Conservation (phyloP, 2,888 invertebrate genomes). For the Sinelater perroti region DNA sequence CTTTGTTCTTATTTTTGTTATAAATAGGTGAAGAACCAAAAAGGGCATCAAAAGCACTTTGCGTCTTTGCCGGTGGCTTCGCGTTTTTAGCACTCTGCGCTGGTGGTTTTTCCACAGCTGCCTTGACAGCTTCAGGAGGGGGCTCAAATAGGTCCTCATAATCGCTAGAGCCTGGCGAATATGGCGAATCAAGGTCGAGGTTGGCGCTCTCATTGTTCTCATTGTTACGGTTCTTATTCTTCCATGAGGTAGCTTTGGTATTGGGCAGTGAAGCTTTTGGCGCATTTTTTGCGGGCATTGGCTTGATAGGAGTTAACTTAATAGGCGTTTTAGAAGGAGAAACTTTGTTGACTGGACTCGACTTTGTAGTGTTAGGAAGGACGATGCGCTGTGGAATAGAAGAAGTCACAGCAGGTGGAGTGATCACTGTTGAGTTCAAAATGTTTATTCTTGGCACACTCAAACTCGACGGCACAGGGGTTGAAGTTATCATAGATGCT, state of each 20-base stretch:
- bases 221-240: constrained; percentile 41
- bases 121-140: constrained; percentile 61
- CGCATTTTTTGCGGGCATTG: constrained; percentile 58
- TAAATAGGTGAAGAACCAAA: constrained; percentile 67
- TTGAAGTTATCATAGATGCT: constrained; percentile 54
- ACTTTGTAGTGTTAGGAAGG: constrained; percentile 63
- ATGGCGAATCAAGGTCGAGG: constrained; percentile 83
- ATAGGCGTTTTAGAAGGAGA: constrained; percentile 65
- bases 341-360: constrained; percentile 58
- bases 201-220: constrained; percentile 63
- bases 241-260: constrained; percentile 24
- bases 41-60: constrained; percentile 70
- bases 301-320: constrained; percentile 67
- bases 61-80: constrained; percentile 52
- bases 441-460: constrained; percentile 55
- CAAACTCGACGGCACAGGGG: constrained; percentile 52
- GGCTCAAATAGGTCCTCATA: constrained; percentile 89
- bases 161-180: constrained; percentile 89
- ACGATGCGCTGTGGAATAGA: constrained; percentile 61
- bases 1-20: constrained; percentile 50
- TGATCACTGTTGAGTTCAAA: constrained; percentile 53
- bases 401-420: constrained; percentile 50
- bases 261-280: constrained; percentile 11
- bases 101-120: constrained; percentile 1
- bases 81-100: constrained; percentile 40